Conservation (phyloP, 2,113 vertebrate genomes). For the Pipra filicauda region DNA sequence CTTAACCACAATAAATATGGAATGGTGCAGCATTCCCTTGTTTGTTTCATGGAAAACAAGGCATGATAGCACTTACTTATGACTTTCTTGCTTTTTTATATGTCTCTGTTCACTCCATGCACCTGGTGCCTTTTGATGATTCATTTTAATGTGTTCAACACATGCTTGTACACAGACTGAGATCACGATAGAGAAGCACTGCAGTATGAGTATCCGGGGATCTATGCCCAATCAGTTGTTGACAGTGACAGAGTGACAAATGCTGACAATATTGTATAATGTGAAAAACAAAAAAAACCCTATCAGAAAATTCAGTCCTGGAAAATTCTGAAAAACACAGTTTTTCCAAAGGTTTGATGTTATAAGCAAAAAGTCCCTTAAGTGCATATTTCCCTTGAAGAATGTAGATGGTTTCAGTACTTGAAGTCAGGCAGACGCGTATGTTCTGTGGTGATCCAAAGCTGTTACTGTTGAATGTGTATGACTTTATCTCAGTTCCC, state of each 20-base stretch:
- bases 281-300: background rate
- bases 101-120: slow-evolving; percentile 12
- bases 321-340: background rate
- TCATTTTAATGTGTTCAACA: slow-evolving; percentile 62
- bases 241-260: slow-evolving; percentile 35
- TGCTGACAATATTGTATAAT: slow-evolving; percentile 41
- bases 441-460: slow-evolving; percentile 48
- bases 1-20: background rate
- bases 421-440: background rate
- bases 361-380: background rate
- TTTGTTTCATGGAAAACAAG: slow-evolving; percentile 45
- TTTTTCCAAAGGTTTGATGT: background rate
- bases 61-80: slow-evolving; percentile 38
- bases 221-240: slow-evolving; percentile 25
- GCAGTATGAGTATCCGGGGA: slow-evolving; percentile 20
- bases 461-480: background rate
- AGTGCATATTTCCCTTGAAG: background rate
- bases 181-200: background rate
- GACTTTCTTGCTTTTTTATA: slow-evolving; percentile 5
- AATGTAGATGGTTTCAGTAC: slow-evolving; percentile 9
- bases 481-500: background rate
- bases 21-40: background rate
- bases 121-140: slow-evolving; percentile 62
- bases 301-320: background rate
- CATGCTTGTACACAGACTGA: slow-evolving; percentile 21